Evolutionary conservation across 2,888 invertebrate genomes (phyloP), one percentile per base, ranked within the genome.

Genomic region (Anodontia alba): DNA sequence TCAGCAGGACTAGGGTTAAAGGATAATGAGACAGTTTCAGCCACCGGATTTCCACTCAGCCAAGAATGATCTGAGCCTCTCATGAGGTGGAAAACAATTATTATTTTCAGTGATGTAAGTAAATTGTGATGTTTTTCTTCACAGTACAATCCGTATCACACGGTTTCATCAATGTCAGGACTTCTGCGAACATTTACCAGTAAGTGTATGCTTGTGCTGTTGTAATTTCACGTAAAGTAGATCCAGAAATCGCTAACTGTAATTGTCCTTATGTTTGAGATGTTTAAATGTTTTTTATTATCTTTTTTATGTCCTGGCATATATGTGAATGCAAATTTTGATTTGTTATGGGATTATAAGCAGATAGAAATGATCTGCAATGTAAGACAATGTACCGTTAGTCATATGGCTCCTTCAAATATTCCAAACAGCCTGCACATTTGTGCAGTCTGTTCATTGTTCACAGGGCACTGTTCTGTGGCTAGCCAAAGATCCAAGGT

Each of bases 111-210:
- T 54, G 54, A 2, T 54, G n/a, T 54, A 26, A 54, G 26, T 54
- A 12, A 54, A 26, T n/a, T 54, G 54, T 54, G 2, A 54, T 54
- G 46, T 54, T 43, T 77, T 81, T 75, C 84, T 88, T 82, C 78
- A 79, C 92, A 93, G 92, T 94, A 94, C 90, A 93, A 92, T 1
- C 98, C 98, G 0, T 98, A 98, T 95, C 97, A 97, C 93, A 98
- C 98, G 8, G 97, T 98, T 78, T 97, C 97, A 87, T 97, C 96
- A 17, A 96, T 96, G 31, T 97, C 98, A 92, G 96, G 97, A 31
- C 96, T 96, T 83, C 96, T 97, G 0, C 97, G 97, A 90, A 96
- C 97, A 3, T 97, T 97, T 96, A 96, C 96, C 79, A 95, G 97
- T 83, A 89, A 89, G 89, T 89, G 74, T 36, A 26, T 79, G 67